Evolutionary conservation across 2,797 vertebrate genomes (phyloP), one percentile per base, ranked within the genome.

Genomic region (Spheniscus humboldti): DNA sequence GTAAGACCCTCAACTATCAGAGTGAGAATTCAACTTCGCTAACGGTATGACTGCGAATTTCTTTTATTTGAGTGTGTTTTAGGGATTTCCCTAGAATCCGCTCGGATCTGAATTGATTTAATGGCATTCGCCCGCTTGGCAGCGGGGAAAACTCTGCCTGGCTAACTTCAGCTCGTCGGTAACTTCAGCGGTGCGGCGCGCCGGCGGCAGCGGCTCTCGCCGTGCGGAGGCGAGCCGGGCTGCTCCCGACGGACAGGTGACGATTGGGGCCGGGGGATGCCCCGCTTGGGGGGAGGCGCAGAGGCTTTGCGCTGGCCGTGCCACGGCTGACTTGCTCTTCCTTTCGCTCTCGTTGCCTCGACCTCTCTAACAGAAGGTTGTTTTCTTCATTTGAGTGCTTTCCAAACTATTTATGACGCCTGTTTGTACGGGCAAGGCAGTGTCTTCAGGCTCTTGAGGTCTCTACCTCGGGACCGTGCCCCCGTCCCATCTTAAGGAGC

Each of bases 61-160:
- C 69, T 94, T 88, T 92, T 64, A 20, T 91, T 91, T 94, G 94
- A 83, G 76, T 80, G 87, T 68, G 84, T 63, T 94, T 96, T 93
- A 88, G 94, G 93, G 92, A 7, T 80, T 93, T 69, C 76, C 92
- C 94, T 91, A 95, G 92, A 94, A 88, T 30, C 78, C 31, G 15
- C 94, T 94, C 59, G 57, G 85, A 90, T 93, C 92, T 71, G 92
- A 92, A 93, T 91, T 95, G 90, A 96, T 96, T 92, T 94, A 75
- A 91, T 91, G 88, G 81, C 81, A 31, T 91, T 90, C 24, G 37
- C 92, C 93, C 52, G 53, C 85, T 80, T 1, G 12, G 66, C 92
- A 71, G 93, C 28, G 82, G 95, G 95, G 73, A 76, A 86, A 91
- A 35, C 81, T 89, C 93, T 92, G 79, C 82, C 86, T 85, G 86